A percentile compares a stretch with the other conserved stretches of the same genome.
Conservation (phyloP, 2,113 vertebrate species). For the Pongo abelii region DNA sequence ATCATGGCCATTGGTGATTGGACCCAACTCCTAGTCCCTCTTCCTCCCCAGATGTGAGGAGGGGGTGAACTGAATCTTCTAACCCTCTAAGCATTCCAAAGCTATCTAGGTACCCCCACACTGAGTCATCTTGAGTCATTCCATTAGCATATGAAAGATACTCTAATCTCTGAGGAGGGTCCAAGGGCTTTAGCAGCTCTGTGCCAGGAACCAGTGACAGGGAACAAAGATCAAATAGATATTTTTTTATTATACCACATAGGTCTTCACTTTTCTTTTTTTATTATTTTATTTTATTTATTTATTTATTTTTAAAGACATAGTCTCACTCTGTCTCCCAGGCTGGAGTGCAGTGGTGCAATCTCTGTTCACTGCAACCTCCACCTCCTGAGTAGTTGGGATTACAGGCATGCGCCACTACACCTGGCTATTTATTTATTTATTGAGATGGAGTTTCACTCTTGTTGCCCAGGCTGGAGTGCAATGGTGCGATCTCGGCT, state of each 20-base stretch:
- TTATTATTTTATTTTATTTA: no score
- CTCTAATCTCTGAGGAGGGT: not conserved
- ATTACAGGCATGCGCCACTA: no score
- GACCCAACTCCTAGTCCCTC: not conserved
- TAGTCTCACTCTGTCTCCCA: no score
- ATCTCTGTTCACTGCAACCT: no score
- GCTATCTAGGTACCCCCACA: not conserved
- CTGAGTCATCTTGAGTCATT: not conserved
- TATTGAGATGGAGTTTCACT: no score
- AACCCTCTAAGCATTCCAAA: not conserved
- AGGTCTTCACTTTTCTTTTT: not conserved
- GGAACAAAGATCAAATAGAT: not conserved
- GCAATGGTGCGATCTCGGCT: no score
- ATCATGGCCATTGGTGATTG: not conserved
- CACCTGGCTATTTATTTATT: no score
- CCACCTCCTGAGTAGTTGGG: no score
- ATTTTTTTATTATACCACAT: not conserved
- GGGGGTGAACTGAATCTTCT: not conserved
- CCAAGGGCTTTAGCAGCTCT: not conserved
- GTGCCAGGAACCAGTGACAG: not conserved
- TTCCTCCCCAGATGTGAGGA: not conserved
- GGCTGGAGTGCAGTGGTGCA: no score
- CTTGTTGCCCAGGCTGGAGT: no score
- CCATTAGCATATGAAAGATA: not conserved
- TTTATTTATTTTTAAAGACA: no score